Percentiles rank a stretch among this genome's conserved stretches.
Evolutionary conservation across 2,888 invertebrate genomes (phyloP).

Genomic region (Eupithecia insigniata): DNA sequence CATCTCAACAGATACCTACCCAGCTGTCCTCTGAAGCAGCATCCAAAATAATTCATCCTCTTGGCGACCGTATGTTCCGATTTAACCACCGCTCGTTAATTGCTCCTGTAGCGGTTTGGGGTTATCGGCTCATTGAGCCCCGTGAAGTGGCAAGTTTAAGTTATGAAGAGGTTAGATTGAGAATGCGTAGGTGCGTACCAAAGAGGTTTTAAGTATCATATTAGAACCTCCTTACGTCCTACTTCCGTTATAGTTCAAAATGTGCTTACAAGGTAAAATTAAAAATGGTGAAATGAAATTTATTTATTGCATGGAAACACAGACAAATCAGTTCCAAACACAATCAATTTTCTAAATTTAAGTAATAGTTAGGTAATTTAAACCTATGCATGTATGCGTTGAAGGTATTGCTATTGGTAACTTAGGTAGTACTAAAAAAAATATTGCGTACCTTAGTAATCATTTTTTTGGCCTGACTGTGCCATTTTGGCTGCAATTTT

Average conservation of each 20-base stretch:
- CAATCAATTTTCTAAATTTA: too few species aligned
- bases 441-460: too few species aligned
- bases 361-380: too few species aligned
- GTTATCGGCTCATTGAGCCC: constrained; percentile 37
- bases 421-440: too few species aligned
- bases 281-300: too few species aligned
- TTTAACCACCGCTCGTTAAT: constrained; percentile 42
- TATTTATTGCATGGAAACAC: too few species aligned
- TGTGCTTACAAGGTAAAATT: too few species aligned
- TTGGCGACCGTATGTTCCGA: constrained; percentile 41
- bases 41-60: constrained; percentile 29
- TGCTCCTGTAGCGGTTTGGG: constrained; percentile 38
- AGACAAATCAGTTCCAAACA: too few species aligned
- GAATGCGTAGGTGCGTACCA: background rate
- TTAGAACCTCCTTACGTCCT: background rate
- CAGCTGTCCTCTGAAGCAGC: background rate
- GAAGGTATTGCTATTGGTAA: too few species aligned
- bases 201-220: background rate
- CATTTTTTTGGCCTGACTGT: too few species aligned
- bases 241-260: too few species aligned
- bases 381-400: too few species aligned
- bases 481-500: background rate
- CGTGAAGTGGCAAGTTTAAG: constrained; percentile 7
- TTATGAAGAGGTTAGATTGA: constrained; percentile 14
- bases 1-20: background rate